Base-by-base conservation (phyloP, 2,113 vertebrate genomes). In the Periophthalmus modestus region DNA sequence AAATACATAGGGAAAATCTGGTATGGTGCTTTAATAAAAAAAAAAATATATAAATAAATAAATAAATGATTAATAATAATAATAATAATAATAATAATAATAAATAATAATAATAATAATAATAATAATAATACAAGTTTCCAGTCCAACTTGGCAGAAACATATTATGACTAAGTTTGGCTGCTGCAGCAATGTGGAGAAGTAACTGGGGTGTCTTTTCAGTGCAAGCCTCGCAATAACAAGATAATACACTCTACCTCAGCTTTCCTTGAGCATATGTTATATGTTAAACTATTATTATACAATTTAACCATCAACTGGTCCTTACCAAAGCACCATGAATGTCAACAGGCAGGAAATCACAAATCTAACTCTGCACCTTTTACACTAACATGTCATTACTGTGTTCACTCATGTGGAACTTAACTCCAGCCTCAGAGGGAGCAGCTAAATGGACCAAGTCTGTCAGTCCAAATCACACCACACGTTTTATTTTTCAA, bases 401-500 rank as follows among this genome's bases (percentile, higher is more conserved):
- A 74, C 34, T 16, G 10, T 71, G 73, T 34, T 47, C 74, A 57
- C 18, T 74, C 65, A 74, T 78, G 67, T 76, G 73, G 58, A 69
- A 74, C 67, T 72, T 55, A 39, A 3, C 33, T 36, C 43, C 68
- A 39, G 33, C 63, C 71, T 79, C 71, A 48, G 39, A 15, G 79
- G 81, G 50, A 67, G 67, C 0, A 4, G 61, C 66, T 82, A 68
- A 83, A 85, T 63, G 61, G 34, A 74, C 58, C 74, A 36, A 72
- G 72, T 5, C 7, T 81, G 79, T 84, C 72, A 80, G 7, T 66
- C 52, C 72, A 69, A 47, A 69, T 66, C 71, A 66, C 69, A 66
- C 62, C 24, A 19, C 50, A 77, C 50, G 52, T 80, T 87, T 82
- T 43, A 84, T 91, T 88, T 79, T 77, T 48, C 67, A 75, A 85